phyloP scores from a whole-genome alignment of 2,113 vertebrate species.

The Carettochelys insculpta region DNA sequence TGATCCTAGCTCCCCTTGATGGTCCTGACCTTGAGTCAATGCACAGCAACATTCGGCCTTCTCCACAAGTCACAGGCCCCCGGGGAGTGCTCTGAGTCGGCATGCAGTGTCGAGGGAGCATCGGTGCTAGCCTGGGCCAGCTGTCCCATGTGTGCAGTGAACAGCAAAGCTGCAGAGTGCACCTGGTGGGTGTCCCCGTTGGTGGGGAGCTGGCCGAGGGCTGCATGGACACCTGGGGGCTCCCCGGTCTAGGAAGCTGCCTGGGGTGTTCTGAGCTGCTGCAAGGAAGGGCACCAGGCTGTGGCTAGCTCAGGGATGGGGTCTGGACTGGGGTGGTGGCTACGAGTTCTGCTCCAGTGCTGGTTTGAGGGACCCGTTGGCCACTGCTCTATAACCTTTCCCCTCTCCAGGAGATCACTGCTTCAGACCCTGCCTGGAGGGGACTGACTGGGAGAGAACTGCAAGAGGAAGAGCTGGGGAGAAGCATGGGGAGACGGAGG shows the following conservation, averaged over 20 bases:
- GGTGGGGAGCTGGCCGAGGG: neutral
- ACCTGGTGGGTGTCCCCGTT: neutral
- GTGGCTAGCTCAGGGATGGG: neutral
- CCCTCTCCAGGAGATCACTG: neutral
- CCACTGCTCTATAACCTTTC: neutral
- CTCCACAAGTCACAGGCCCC: neutral
- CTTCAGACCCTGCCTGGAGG: neutral
- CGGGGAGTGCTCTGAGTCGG: neutral
- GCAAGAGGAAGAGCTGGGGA: too few relatives aligned
- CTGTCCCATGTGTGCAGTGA: neutral
- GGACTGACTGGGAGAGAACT: neutral
- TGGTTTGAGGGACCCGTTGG: neutral
- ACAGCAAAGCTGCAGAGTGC: neutral
- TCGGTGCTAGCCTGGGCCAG: neutral
- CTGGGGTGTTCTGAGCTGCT: neutral
- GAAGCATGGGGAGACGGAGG: too few relatives aligned
- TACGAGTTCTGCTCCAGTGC: too few relatives aligned
- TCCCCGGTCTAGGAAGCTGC: neutral
- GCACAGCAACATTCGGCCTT: neutral
- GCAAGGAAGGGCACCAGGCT: neutral
- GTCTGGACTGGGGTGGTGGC: neutral
- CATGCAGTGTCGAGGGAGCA: fast-evolving
- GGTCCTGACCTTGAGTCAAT: neutral
- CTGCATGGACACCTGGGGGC: neutral
- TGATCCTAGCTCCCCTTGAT: neutral